These are phyloP conservation scores for Micrastur ruficollis DNA, from an alignment of 2,797 vertebrate genomes.

Conservation along the genomic window DNA sequence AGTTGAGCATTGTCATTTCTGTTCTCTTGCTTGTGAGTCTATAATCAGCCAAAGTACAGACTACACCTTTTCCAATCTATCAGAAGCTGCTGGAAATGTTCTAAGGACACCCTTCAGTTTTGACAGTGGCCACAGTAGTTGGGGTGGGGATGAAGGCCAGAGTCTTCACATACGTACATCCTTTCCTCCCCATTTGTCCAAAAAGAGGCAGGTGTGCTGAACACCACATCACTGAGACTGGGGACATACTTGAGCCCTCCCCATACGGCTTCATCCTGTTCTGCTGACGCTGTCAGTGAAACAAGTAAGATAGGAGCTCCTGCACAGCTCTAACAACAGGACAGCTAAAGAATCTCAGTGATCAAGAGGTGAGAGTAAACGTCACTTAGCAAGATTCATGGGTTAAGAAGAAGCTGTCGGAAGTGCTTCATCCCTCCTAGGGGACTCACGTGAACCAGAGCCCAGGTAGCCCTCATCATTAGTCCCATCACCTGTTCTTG, in stretches of 20 bases:
- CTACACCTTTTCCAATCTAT: neutral
- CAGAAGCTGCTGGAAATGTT: neutral
- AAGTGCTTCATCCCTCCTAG: accelerated
- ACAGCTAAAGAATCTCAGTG: neutral
- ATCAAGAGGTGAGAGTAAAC: neutral
- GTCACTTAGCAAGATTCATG: neutral
- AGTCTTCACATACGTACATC: neutral
- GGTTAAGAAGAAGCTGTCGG: neutral
- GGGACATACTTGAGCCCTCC: neutral
- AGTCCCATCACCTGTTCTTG: neutral
- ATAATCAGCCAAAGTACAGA: neutral
- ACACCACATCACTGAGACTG: neutral
- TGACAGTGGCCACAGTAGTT: neutral
- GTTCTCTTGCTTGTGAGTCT: neutral
- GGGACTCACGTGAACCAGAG: neutral
- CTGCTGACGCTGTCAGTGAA: neutral
- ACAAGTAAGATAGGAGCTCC: neutral
- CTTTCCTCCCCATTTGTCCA: neutral
- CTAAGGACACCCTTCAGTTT: neutral
- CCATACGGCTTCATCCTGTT: neutral
- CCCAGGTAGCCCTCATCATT: neutral
- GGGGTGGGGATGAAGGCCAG: neutral
- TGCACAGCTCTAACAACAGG: neutral
- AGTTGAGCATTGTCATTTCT: neutral
- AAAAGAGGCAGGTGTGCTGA: neutral